Base-by-base conservation (phyloP, 2,113 vertebrate species). In the Aptenodytes forsteri region DNA sequence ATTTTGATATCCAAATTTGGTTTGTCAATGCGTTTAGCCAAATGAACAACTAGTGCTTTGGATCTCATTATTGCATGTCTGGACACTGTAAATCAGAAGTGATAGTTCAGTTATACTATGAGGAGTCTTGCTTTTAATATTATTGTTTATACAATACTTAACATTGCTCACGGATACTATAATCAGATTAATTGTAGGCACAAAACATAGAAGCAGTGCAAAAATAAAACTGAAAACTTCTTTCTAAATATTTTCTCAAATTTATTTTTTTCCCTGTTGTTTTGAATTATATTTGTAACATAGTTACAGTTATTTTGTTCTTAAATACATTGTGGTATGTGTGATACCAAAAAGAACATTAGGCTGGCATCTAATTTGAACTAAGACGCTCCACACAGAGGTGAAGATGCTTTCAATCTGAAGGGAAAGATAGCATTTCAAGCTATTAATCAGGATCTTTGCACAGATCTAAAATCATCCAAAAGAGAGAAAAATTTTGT, bases 61-160 rank as follows among this genome's bases (percentile, higher is more conserved):
- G 58, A 96, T 77, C n/a, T 54, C 73, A 65, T 93, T 96, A 85
- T 46, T 91, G 70, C 34, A 46, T 18, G 69, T 72, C 88, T 95
- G 83, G 69, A 93, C 47, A 85, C 34, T 81, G 81, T 89, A 94
- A 92, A 94, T 89, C 89, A 95, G 44, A 90, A 94, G 52, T 12
- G 65, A 95, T 54, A 89, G 85, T 54, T 93, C 67, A 78, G 55
- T 85, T 83, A 82, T 42, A 91, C 34, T 47, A 79, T 10, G 23
- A 76, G 36, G 3, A 87, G 36, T 58, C 70, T 86, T 95, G 52
- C 61, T 93, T 90, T 94, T 75, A 87, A 52, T 76, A 47, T 82
- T 89, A 79, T 67, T 93, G 93, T 88, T 92, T 90, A 81, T 58
- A 70, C 40, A 83, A 83, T 58, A 88, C 50, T 65, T 89, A 84